Base-by-base conservation (phyloP, 2,113 vertebrate species). In the Callithrix jacchus region DNA sequence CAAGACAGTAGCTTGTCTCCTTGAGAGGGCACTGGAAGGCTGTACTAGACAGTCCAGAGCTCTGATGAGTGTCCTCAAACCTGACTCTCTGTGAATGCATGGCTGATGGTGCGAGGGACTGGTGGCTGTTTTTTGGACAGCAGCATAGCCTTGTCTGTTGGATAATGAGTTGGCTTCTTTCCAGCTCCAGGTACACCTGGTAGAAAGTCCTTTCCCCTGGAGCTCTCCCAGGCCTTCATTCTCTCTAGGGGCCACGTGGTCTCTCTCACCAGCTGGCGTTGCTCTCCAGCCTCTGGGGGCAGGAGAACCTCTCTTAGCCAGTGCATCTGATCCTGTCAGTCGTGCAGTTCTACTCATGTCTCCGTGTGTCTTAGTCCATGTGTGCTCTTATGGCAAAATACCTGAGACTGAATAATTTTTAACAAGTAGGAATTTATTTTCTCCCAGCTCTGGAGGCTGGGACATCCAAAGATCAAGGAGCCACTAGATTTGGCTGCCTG, bases 331-430 rank as follows among this genome's bases (percentile, higher is more conserved):
- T 37, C 68, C 35, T 54, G 14, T 27, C 13, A 7, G 17, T 61
- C 17, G 25, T 6, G 6, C 1, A 0, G 30, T n/a, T 1, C 14
- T 37, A 9, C 27, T 8, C n/a, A 14, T 25, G 27, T 73, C 32
- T 42, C 61, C 6, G 13, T 45, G 37, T 73, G 14, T 32, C 27
- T 49, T 17, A 25, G 68, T 9, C 45, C 8, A 32, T 70, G 20
- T 37, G 35, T 56, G 64, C 49, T 82, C n/a, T 37, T 82, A 25
- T 56, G 56, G 25, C n/a, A 82, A 32, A 82, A 56, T 23, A 25
- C 79, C 12, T 16, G 49, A 82, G 12, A 71, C 18, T 25, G 37
- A n/a, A 52, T 58, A 35, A 83, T 27, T 42, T 11, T 40, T 68
- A 37, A 68, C 64, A n/a, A 66, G 37, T 6, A 8, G 56, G 35